Evolutionary conservation across 2,797 vertebrate species (phyloP), one percentile per base, ranked within the genome.

Genomic region (Rhyacichthys aspro): DNA sequence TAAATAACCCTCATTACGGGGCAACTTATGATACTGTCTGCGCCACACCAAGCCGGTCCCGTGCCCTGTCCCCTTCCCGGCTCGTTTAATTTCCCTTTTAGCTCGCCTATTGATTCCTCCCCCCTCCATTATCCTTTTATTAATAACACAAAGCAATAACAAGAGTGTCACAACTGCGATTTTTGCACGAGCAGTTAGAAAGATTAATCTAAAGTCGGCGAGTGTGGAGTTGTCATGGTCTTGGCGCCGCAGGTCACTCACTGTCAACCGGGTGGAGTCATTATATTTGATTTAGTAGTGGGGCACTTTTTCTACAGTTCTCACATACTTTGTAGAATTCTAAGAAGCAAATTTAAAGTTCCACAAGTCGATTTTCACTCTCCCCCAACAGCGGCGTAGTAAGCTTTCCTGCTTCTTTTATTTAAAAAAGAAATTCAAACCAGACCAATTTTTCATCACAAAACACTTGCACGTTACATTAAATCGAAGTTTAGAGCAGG

Each of bases 91-190:
- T 91, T 87, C 86, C 87, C 84, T 74, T 70, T 61, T 69, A 85
- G 78, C 36, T 49, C 12, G 36, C 39, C 70, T 87, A 92, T 89
- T 86, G 86, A 92, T 90, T 88, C 62, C 48, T 54, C 52, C 43
- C 63, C n/a, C 60, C 63, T 66, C 54, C 48, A 63, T 78, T 76
- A 68, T 80, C 72, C 74, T 86, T 81, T 85, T 89, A 90, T 90
- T 90, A 88, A 91, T 90, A 90, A 87, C 71, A 85, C 78, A 85
- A 83, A 82, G 85, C 82, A 88, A 91, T 88, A 89, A 90, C 88
- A 88, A 86, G 81, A 61, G 70, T 91, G 89, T 89, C 88, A 79
- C 80, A 86, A 88, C 85, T 88, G 65, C 1, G 4, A 59, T 71
- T 81, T 84, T 77, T 45, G 1, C 76, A 54, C 14, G 37, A 67